A percentile compares a stretch with the other conserved stretches of the same genome.
Conservation (phyloP, 2,888 invertebrate species). For the Caenorhabditis sulstoni region DNA sequence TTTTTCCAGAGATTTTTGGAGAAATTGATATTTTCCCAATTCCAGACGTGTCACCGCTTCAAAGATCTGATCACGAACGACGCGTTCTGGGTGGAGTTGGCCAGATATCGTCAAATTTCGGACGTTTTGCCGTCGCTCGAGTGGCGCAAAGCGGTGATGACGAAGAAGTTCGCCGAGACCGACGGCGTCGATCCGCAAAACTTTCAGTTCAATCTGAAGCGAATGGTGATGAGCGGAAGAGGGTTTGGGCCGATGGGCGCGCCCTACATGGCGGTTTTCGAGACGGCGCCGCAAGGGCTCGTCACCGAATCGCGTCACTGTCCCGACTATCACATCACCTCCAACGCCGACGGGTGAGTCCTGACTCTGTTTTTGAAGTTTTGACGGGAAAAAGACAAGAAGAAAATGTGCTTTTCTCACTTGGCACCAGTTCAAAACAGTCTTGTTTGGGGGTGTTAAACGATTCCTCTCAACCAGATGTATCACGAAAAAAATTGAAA, state of each 20-base stretch:
- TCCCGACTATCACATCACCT: too few relatives aligned
- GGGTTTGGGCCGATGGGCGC: too few relatives aligned
- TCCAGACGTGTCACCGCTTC: conserved; percentile 37
- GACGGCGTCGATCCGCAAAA: background rate
- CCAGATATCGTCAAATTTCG: background rate
- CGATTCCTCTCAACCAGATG: too few relatives aligned
- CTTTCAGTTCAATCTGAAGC: conserved; percentile 30
- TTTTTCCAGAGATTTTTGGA: background rate
- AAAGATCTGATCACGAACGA: conserved; percentile 9
- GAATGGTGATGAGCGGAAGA: conserved; percentile 4
- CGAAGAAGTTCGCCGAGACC: conserved; percentile 24
- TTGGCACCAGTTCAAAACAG: too few relatives aligned
- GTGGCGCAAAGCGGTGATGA: conserved; percentile 29
- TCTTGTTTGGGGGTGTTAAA: too few relatives aligned
- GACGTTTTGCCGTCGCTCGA: conserved; percentile 26
- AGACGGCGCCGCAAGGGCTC: too few relatives aligned
- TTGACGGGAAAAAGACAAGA: too few relatives aligned
- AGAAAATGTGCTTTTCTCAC: too few relatives aligned
- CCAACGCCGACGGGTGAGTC: too few relatives aligned
- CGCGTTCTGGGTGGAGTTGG: conserved; percentile 41
- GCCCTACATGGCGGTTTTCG: background rate
- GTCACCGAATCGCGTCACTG: too few relatives aligned
- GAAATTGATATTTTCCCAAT: background rate
- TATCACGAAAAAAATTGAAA: too few relatives aligned
- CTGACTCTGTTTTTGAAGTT: too few relatives aligned